phyloP scores from a whole-genome alignment of 1,140 invertebrate species.

The Cyclina sinensis region DNA sequence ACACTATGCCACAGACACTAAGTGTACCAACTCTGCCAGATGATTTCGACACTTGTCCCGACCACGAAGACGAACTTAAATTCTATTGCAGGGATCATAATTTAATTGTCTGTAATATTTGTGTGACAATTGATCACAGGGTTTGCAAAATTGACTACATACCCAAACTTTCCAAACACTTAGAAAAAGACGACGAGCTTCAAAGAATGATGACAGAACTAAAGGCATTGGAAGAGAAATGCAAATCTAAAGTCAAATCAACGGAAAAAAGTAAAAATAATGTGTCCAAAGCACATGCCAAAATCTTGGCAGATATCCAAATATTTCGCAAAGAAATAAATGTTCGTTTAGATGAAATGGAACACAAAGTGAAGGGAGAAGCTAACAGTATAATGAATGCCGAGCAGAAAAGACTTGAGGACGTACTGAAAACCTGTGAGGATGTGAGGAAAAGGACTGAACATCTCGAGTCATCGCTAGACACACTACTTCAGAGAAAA shows the following conservation, averaged over 20 bases:
- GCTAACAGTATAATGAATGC: neutral
- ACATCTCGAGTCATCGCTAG: neutral
- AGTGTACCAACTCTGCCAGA: neutral
- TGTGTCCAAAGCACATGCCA: neutral
- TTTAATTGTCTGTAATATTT: neutral
- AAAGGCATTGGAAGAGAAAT: neutral
- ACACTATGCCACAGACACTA: neutral
- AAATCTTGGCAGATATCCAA: neutral
- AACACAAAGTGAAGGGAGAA: neutral
- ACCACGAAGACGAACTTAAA: neutral
- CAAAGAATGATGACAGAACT: neutral
- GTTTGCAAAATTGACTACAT: neutral
- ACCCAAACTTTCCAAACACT: neutral
- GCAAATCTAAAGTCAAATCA: neutral
- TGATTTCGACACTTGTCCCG: neutral
- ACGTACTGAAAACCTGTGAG: neutral
- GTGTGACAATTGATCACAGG: neutral
- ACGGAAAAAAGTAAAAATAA: neutral
- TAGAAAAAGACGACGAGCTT: neutral
- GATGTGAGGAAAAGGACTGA: neutral
- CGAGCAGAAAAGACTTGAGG: neutral
- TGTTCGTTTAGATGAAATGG: neutral
- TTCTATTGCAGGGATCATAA: neutral
- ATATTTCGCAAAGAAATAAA: slow-evolving; percentile 2
- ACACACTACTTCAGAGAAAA: neutral